Evolutionary conservation across 2,888 invertebrate species (phyloP), one percentile per base, ranked within the genome.

Genomic region (Ectemnius lituratus): DNA sequence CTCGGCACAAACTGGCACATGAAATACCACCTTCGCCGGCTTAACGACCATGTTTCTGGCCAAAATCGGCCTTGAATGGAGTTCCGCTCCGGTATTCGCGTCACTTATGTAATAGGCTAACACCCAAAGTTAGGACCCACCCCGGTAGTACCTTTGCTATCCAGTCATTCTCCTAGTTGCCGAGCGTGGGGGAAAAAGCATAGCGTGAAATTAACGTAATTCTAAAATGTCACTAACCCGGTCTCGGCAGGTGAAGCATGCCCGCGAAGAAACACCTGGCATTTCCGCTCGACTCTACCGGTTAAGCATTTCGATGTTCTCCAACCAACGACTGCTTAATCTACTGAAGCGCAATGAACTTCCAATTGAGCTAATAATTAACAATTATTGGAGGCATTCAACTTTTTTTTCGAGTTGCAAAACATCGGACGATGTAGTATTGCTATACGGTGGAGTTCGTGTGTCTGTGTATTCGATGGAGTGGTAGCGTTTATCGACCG

Each of bases 31-130:
- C 79, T 74, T 73, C 73, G 81, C 78, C 78, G 79, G 77, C 79
- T 85, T 78, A 82, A 81, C 83, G 84, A 80, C 77, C 81, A 81
- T 83, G 81, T 84, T 84, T 85, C 83, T 85, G n/a, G 4, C 80
- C 70, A 62, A 67, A 60, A 56, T 63, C 79, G 87, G 78, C 86
- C 88, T 88, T 88, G 87, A 84, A 79, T 83, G 70, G 72, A 73
- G 83, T 83, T 83, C 78, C 77, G 79, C 75, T 74, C 62, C 37
- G 37, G 74, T 79, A 77, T 83, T 81, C 81, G 69, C 78, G 58
- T 46, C 56, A 56, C 67, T 84, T 83, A 76, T 72, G 80, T 75
- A 83, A 83, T 78, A 75, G 62, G 52, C 61, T 63, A 76, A 80
- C 64, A 66, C 70, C 67, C 67, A 79, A 73, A 60, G 57, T 16